These are phyloP conservation scores for Cheilosia vernalis DNA, from an alignment of 2,888 invertebrate genomes.

Conservation along the genomic window DNA sequence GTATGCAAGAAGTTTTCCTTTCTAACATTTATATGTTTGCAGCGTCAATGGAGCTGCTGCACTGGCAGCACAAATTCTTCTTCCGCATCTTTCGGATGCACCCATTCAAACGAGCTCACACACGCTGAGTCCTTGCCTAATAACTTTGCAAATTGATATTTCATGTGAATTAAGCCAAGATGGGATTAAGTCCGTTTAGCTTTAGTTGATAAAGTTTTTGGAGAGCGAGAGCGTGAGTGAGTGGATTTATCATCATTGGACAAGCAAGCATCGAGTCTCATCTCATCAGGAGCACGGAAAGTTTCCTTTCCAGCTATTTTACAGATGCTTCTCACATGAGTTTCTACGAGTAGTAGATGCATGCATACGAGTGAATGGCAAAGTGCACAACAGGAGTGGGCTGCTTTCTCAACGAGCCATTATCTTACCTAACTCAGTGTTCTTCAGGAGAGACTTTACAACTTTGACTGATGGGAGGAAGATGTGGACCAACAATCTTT, in stretches of 20 bases:
- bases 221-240: conserved; percentile 14
- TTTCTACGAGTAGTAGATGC: background rate
- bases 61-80: conserved; percentile 3
- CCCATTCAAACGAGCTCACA: background rate
- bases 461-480: conserved; percentile 34
- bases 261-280: conserved; percentile 32
- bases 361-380: background rate
- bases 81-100: background rate
- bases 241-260: conserved; percentile 59
- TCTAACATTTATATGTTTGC: conserved; percentile 62
- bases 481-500: conserved; percentile 30
- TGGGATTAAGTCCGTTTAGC: conserved; percentile 70
- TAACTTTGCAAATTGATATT: conserved; percentile 71
- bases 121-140: conserved; percentile 43
- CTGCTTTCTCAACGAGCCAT: conserved; percentile 11
- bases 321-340: conserved; percentile 50
- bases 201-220: conserved; percentile 69
- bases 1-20: conserved; percentile 73
- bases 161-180: conserved; percentile 71
- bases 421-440: conserved; percentile 18
- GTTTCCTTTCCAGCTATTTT: conserved; percentile 36
- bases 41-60: conserved; percentile 44
- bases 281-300: conserved; percentile 20
- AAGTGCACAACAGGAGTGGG: conserved; percentile 13
- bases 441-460: conserved; percentile 17